A percentile compares a stretch with the other conserved stretches of the same genome.
Evolutionary conservation across 1,140 invertebrate genomes (phyloP).

Genomic region (Phymastichus coffea): DNA sequence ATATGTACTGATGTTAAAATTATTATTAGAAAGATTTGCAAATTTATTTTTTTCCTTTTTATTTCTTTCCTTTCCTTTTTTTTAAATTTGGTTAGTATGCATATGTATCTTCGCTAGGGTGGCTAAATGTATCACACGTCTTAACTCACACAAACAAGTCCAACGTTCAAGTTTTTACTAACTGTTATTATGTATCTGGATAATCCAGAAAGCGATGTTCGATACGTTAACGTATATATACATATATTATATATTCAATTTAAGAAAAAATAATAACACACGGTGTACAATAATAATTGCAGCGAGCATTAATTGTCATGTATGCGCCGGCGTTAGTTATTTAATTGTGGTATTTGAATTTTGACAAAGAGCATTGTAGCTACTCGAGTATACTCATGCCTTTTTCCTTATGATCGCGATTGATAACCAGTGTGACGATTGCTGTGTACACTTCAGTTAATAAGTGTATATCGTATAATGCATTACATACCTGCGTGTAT

Average conservation of each 20-base stretch:
- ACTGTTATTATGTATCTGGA: constrained; percentile 11
- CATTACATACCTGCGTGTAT: constrained; percentile 29
- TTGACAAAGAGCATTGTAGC: constrained; percentile 23
- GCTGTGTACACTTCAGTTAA: constrained; percentile 8
- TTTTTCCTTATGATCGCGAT: constrained; percentile 34
- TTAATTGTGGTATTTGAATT: constrained; percentile 21
- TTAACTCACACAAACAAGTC: too few relatives aligned
- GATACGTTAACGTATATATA: constrained; percentile 30
- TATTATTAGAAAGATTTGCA: too few relatives aligned
- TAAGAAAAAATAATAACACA: too few relatives aligned
- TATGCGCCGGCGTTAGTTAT: constrained; percentile 10
- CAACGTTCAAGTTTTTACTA: not conserved
- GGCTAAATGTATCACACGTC: too few relatives aligned
- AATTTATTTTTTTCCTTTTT: too few relatives aligned
- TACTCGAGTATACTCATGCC: constrained; percentile 33
- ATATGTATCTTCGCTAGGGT: too few relatives aligned
- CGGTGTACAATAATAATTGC: constrained; percentile 40
- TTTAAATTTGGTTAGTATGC: too few relatives aligned
- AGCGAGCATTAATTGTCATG: constrained; percentile 8
- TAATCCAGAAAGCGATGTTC: constrained; percentile 44
- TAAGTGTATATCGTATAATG: constrained; percentile 9
- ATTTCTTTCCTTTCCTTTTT: too few relatives aligned
- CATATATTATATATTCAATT: constrained; percentile 39
- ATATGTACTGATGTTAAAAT: too few relatives aligned
- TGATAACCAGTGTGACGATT: constrained; percentile 24